phyloP scores from a whole-genome alignment of 1,140 invertebrate genomes.

The Steinernema feltiae region DNA sequence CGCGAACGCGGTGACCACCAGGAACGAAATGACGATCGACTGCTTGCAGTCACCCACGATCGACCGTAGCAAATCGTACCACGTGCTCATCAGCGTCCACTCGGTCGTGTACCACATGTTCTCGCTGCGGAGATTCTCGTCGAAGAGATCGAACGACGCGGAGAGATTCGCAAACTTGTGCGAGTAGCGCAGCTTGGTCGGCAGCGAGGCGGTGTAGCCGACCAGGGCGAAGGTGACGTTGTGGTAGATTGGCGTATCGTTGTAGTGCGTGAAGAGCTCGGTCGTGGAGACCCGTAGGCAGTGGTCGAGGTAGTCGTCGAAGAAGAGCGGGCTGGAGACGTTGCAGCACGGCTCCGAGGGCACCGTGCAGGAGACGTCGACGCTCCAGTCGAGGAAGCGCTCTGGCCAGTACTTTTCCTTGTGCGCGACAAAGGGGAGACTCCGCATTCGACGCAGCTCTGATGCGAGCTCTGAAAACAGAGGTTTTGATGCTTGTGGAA shows the following conservation, averaged over 20 bases:
- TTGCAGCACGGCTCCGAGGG: conserved; percentile 47
- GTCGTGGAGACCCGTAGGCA: conserved; percentile 53
- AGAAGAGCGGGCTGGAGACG: conserved; percentile 35
- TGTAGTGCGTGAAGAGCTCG: conserved; percentile 47
- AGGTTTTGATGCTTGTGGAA: too few relatives aligned
- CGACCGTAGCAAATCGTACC: conserved; percentile 54
- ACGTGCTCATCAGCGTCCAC: conserved; percentile 54
- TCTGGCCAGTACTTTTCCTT: conserved; percentile 50
- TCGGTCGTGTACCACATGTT: conserved; percentile 47
- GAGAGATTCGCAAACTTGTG: conserved; percentile 56
- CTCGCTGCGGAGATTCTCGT: conserved; percentile 11
- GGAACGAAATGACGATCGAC: conserved; percentile 48
- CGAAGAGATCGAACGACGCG: conserved; percentile 43
- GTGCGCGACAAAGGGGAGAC: conserved; percentile 47
- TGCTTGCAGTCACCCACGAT: conserved; percentile 46
- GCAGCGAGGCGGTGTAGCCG: conserved; percentile 54
- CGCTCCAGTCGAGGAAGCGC: conserved; percentile 39
- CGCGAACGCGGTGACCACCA: conserved; percentile 51
- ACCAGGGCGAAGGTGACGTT: conserved; percentile 52
- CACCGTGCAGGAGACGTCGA: not conserved
- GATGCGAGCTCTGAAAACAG: conserved; percentile 36
- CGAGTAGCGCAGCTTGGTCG: conserved; percentile 52
- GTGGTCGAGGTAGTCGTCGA: conserved; percentile 46
- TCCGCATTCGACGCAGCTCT: conserved; percentile 34
- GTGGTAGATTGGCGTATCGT: conserved; percentile 56